Evolutionary conservation across 2,888 invertebrate genomes (phyloP), one percentile per base, ranked within the genome.

Genomic region (Cepaea hortensis): DNA sequence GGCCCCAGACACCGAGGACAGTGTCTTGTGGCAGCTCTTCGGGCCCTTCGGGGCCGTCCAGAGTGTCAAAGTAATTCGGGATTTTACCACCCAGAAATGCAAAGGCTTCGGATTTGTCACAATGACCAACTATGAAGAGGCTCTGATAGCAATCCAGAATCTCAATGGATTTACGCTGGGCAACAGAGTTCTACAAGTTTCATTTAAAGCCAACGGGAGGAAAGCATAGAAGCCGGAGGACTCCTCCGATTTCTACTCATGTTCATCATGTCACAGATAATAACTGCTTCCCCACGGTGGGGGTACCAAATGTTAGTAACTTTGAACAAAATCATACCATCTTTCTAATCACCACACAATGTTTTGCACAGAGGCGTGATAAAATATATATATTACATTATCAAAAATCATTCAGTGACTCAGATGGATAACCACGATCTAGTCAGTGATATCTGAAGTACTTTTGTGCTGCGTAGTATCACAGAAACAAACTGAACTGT

Each of bases 91-190:
- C 91, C 98, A 98, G 96, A 98, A 98, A 95, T 98, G 98, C 96
- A 98, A 98, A 96, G 99, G 99, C 80, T 99, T 98, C 95, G 99
- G 98, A 91, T 98, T 98, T 95, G 98, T 99, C 92, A 98, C 98
- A 90, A 99, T 99, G 98, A 98, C 98, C 94, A 98, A 98, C 95
- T 98, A 99, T 94, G 98, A 98, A 94, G 98, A 99, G 95, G 98
- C 98, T 88, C 97, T 98, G 90, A 97, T 98, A 93, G 98, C 99
- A 92, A 98, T 98, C 94, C 98, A 98, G 95, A 98, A 98, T 90
- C 96, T 99, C 94, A 98, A 99, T 95, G 98, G 98, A 93, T 98
- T 98, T 95, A 97, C 98, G 93, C 96, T 99, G 94, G 98, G 98
- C 93, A 98, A 98, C 95, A 96, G 98, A 93, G 98, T 98, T 93